Evolutionary conservation across 2,797 vertebrate genomes (phyloP), one percentile per base, ranked within the genome.

Genomic region (Ceyx erithaca): DNA sequence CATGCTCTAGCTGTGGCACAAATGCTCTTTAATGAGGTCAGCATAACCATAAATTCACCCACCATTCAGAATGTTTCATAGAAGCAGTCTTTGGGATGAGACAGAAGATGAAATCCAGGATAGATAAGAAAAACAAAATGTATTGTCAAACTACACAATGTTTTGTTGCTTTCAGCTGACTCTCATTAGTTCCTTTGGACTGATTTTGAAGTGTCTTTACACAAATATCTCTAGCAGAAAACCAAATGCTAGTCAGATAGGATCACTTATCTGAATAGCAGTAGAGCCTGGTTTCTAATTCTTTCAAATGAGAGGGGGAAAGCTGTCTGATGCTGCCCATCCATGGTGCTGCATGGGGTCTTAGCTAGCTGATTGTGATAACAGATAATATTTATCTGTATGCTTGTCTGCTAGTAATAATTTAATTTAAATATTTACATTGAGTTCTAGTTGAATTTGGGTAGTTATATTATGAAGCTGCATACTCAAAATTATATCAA

Each of bases 361-460:
- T 70, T 75, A 89, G 40, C 46, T 52, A 54, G 9, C 43, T 16
- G 57, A 45, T 28, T 66, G 43, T 11, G 40, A 48, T 66, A 80
- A 68, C 37, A 54, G 62, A 15, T 61, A 87, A 89, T 90, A 88
- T 82, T 94, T 90, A 77, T 87, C 49, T 28, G 9, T 43, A 37
- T 52, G 30, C 37, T 93, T 90, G 51, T 45, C 3, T 6, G 51
- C 20, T 75, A 41, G 30, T 71, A 84, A 90, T 93, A 90, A 85
- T 71, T 80, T 33, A 10, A 90, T 92, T 85, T 55, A 89, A 92
- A 96, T 94, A 89, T 95, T 94, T 96, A 71, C 81, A 85, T 78
- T 75, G 55, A 82, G 48, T 63, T 70, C 68, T 91, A 70, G 85
- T 37, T 89, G 49, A 62, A 87, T 87, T 95, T 69, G 40, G 28